A percentile compares a stretch with the other conserved stretches of the same genome.
Evolutionary conservation across 2,113 vertebrate genomes (phyloP).

Genomic region (Cinclus mexicanus): DNA sequence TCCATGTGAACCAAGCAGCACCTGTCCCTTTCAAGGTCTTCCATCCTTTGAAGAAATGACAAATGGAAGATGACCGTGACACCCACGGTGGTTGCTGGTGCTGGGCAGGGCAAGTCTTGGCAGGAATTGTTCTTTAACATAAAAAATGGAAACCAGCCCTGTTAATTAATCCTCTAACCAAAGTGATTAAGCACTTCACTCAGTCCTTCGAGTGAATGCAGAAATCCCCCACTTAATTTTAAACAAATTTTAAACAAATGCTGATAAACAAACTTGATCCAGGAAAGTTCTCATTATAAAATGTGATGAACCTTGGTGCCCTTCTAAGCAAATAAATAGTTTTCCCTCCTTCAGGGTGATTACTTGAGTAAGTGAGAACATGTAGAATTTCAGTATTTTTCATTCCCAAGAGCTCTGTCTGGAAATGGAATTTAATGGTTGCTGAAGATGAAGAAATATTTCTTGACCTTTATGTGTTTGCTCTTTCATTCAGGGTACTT

Average conservation of each 20-base stretch:
- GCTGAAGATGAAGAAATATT: constrained; percentile 47
- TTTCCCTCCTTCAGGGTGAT: not conserved
- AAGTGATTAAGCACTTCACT: not conserved
- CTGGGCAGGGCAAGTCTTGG: not conserved
- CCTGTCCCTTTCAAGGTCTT: not conserved
- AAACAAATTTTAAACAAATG: not conserved
- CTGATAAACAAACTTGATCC: not conserved
- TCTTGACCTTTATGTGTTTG: constrained; percentile 23
- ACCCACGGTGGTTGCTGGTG: accelerated
- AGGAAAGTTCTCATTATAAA: not conserved
- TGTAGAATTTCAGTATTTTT: not conserved
- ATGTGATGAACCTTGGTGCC: not conserved
- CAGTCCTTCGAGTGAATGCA: not conserved
- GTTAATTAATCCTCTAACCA: not conserved
- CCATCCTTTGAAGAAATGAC: not conserved
- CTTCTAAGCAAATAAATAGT: not conserved
- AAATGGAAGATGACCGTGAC: not conserved
- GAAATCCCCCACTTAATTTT: not conserved
- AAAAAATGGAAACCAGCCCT: not conserved
- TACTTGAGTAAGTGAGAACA: not conserved
- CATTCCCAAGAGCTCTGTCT: not conserved
- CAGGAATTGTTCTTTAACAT: not conserved
- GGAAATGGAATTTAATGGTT: not conserved
- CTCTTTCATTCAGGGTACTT: constrained; percentile 19
- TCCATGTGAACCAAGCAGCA: accelerated